Evolutionary conservation across 2,797 vertebrate species (phyloP).

Genomic region (Ptychobarbus kaznakovi): DNA sequence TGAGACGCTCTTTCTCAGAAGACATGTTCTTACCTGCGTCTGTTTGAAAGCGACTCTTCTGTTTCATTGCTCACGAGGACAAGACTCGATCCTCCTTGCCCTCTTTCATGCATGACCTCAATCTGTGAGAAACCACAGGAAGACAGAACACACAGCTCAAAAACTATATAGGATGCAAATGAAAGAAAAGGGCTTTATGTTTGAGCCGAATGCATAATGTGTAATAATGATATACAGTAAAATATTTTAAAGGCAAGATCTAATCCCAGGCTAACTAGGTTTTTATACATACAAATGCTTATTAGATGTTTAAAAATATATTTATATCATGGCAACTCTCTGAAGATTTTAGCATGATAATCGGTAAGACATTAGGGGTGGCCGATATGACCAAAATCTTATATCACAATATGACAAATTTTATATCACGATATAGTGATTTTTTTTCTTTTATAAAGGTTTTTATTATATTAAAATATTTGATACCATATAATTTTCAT

Average conservation of each 20-base stretch:
- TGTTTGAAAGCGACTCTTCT: slow-evolving; percentile 85
- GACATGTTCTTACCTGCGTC: slow-evolving; percentile 82
- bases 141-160: background rate
- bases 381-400: too few species aligned
- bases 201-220: background rate
- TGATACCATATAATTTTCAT: too few species aligned
- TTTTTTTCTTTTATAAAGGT: too few species aligned
- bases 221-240: background rate
- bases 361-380: too few species aligned
- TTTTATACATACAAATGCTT: background rate
- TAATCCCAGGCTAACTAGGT: background rate
- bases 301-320: background rate
- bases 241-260: background rate
- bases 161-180: background rate
- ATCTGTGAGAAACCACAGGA: slow-evolving; percentile 76
- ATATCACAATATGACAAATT: too few species aligned
- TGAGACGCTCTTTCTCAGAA: background rate
- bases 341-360: too few species aligned
- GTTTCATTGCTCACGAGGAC: slow-evolving; percentile 81
- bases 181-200: background rate
- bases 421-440: too few species aligned
- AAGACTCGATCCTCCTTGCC: slow-evolving; percentile 85
- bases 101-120: slow-evolving; percentile 91
- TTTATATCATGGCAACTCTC: too few species aligned
- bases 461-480: too few species aligned